These are phyloP conservation scores for Epiblema foenella DNA, from an alignment of 2,888 invertebrate genomes.

Conservation along the genomic window DNA sequence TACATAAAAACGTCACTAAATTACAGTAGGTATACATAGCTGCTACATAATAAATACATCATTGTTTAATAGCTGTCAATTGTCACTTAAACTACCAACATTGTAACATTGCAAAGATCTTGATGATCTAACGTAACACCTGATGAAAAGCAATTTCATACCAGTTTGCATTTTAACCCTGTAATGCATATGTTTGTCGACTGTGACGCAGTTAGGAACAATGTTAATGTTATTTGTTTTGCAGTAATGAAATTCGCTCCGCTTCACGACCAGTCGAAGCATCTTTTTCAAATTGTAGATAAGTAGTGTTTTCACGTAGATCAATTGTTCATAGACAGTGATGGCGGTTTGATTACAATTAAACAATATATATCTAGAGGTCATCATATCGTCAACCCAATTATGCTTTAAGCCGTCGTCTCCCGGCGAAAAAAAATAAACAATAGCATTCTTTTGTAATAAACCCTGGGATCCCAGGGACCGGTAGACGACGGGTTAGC, in stretches of 20 bases:
- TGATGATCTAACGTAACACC: slow-evolving; percentile 10
- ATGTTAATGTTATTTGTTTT: slow-evolving; percentile 22
- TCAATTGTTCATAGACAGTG: slow-evolving; percentile 16
- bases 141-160: slow-evolving; percentile 30
- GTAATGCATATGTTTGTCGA: slow-evolving; percentile 35
- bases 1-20: not conserved
- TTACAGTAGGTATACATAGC: not conserved
- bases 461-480: no score
- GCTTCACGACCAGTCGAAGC: slow-evolving; percentile 8
- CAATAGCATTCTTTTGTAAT: no score
- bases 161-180: slow-evolving; percentile 29
- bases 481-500: no score
- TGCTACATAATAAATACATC: not conserved
- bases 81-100: not conserved
- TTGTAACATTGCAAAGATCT: not conserved
- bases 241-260: slow-evolving; percentile 8
- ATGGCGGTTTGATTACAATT: slow-evolving; percentile 10
- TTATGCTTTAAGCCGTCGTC: no score
- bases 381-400: not conserved
- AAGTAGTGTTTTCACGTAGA: slow-evolving; percentile 18
- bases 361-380: slow-evolving; percentile 1
- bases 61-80: not conserved
- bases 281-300: slow-evolving; percentile 9
- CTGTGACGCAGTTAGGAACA: slow-evolving; percentile 35
- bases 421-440: no score